phyloP scores from a whole-genome alignment of 2,888 invertebrate species.

The Sphaeridia pumilis region DNA sequence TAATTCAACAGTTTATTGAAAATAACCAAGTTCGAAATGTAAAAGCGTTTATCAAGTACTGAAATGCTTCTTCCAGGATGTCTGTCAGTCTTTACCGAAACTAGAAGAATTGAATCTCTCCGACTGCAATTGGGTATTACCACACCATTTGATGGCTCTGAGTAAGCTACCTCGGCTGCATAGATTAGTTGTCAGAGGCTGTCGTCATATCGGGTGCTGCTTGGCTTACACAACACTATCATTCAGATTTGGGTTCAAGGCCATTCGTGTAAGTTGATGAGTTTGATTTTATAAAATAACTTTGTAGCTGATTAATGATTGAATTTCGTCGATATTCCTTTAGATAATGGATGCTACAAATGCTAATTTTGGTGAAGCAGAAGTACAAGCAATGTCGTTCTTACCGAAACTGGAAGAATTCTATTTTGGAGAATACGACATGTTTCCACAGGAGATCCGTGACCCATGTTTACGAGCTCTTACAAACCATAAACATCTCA shows the following conservation, averaged over 20 bases:
- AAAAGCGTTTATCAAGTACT: too few relatives aligned
- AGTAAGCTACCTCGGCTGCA: conserved; percentile 29
- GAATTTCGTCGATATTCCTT: conserved; percentile 5
- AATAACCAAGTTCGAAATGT: too few relatives aligned
- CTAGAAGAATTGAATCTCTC: conserved; percentile 31
- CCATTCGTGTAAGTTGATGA: conserved; percentile 21
- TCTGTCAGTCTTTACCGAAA: conserved; percentile 16
- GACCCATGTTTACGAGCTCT: too few relatives aligned
- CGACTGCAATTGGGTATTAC: conserved; percentile 29
- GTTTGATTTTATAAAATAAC: background rate
- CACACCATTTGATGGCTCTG: conserved; percentile 28
- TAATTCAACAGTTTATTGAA: conserved; percentile 1
- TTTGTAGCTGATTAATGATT: background rate
- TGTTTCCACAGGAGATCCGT: too few relatives aligned
- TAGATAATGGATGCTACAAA: conserved; percentile 34
- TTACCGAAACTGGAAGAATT: conserved; percentile 32
- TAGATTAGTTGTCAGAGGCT: conserved; percentile 25
- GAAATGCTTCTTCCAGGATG: conserved; percentile 17
- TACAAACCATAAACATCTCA: too few relatives aligned
- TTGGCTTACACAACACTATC: conserved; percentile 32
- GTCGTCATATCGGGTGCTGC: conserved; percentile 32
- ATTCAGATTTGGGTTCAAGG: conserved; percentile 32
- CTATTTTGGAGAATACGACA: conserved; percentile 33
- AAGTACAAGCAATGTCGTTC: conserved; percentile 25
- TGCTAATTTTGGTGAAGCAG: conserved; percentile 27